Percentiles rank a stretch among this genome's conserved stretches.
Conservation (phyloP, 2,797 vertebrate genomes). For the Melanotaenia pygmaea region DNA sequence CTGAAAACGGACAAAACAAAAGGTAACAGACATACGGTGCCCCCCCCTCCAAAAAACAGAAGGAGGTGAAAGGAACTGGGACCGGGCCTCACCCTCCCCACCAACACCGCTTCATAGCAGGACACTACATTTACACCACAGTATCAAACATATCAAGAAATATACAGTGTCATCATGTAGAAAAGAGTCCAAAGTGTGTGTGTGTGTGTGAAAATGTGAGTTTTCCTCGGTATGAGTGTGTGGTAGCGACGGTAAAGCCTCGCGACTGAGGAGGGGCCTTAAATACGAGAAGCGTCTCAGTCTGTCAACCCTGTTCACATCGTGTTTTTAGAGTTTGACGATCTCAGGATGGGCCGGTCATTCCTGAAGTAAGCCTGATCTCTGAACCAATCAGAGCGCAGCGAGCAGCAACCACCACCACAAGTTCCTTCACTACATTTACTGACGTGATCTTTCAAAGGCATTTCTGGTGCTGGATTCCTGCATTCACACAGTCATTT, state of each 20-base stretch:
- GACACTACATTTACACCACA: constrained; percentile 83
- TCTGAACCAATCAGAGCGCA: too few species aligned
- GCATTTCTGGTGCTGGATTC: too few species aligned
- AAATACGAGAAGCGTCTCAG: not conserved
- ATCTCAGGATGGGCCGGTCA: too few species aligned
- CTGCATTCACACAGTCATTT: too few species aligned
- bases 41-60: constrained; percentile 12
- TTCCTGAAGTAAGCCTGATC: not conserved
- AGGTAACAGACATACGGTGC: constrained; percentile 31
- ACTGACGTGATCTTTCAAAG: too few species aligned
- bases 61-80: constrained; percentile 39
- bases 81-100: constrained; percentile 13
- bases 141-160: constrained; percentile 81
- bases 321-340: not conserved
- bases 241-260: constrained; percentile 37
- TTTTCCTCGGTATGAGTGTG: constrained; percentile 31
- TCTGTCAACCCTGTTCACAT: not conserved
- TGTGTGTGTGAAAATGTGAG: constrained; percentile 42
- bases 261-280: constrained; percentile 20
- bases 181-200: constrained; percentile 58
- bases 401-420: constrained; percentile 12
- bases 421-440: not conserved
- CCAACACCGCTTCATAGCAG: constrained; percentile 48
- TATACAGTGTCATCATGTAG: constrained; percentile 80
- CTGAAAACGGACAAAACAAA: constrained; percentile 46